Conservation (phyloP, 2,113 vertebrate species). For the Nyctereutes procyonoides region DNA sequence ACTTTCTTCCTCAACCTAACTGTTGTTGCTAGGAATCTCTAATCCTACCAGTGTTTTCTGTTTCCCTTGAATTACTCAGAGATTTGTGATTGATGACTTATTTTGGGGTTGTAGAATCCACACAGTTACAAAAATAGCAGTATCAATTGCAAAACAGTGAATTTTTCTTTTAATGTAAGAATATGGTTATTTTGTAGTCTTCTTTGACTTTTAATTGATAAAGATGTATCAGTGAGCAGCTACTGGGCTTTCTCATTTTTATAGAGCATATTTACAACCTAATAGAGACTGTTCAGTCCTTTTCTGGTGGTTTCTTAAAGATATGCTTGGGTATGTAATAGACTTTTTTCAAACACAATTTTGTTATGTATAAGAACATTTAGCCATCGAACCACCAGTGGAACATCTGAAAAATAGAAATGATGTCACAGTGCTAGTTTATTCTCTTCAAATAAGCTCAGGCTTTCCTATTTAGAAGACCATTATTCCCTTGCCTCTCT, state of each 20-base stretch:
- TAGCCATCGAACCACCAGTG: not conserved
- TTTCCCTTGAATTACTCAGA: constrained; percentile 41
- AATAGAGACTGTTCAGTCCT: not conserved
- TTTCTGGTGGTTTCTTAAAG: constrained; percentile 9
- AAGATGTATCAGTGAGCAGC: not conserved
- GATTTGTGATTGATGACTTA: not conserved
- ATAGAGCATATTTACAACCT: not conserved
- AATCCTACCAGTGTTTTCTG: not conserved
- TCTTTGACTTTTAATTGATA: constrained; percentile 19
- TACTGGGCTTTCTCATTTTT: not conserved
- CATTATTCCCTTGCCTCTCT: not conserved
- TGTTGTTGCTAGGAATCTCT: constrained; percentile 46
- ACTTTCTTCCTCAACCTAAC: constrained; percentile 18
- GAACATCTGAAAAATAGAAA: constrained; percentile 16
- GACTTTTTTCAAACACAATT: not conserved
- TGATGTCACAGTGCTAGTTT: not conserved
- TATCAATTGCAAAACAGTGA: not conserved
- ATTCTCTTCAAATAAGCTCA: not conserved
- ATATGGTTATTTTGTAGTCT: not conserved
- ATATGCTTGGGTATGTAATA: not conserved
- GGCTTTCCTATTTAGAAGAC: not conserved
- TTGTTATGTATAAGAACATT: not conserved
- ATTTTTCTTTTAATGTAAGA: not conserved
- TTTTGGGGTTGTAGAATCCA: constrained; percentile 11
- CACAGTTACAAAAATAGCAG: constrained; percentile 29